Conservation (phyloP, 1,140 invertebrate genomes). For the Drosophila albomicans region DNA sequence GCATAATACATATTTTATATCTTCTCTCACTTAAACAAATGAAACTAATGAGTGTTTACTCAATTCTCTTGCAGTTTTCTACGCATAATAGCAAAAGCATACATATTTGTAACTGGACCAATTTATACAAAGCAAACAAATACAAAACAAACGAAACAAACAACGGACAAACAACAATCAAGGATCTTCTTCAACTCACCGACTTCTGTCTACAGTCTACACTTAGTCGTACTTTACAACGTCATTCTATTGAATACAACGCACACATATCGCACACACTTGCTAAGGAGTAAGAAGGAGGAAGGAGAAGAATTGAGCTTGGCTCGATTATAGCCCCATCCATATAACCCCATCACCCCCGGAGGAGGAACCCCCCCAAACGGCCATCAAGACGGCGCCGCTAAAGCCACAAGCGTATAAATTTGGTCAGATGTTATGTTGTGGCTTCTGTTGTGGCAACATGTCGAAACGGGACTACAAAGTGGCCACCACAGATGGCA, state of each 20-base stretch:
- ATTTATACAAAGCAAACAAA: slow-evolving; percentile 64
- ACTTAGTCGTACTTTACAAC: slow-evolving; percentile 41
- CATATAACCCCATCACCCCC: background rate
- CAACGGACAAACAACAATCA: slow-evolving; percentile 33
- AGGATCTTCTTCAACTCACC: slow-evolving; percentile 32
- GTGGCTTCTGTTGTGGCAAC: slow-evolving; percentile 84
- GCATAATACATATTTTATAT: background rate
- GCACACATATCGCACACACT: slow-evolving; percentile 28
- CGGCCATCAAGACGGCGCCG: slow-evolving; percentile 67
- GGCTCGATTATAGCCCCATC: background rate
- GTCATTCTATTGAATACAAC: slow-evolving; percentile 44
- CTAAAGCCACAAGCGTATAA: slow-evolving; percentile 74
- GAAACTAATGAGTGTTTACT: background rate
- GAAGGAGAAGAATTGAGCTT: background rate
- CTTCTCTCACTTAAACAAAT: background rate
- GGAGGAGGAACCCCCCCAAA: slow-evolving; percentile 22
- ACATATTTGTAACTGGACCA: slow-evolving; percentile 71
- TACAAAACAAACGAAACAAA: slow-evolving; percentile 4
- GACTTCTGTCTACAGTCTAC: slow-evolving; percentile 28
- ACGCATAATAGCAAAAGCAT: slow-evolving; percentile 37
- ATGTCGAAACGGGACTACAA: slow-evolving; percentile 85
- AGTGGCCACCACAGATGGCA: slow-evolving; percentile 84
- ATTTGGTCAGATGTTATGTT: slow-evolving; percentile 85
- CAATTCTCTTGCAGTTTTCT: slow-evolving; percentile 22
- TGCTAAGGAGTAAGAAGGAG: background rate